Percentiles rank a stretch among this genome's conserved stretches.
Conservation (phyloP, 2,113 vertebrate species). For the Merops nubicus region DNA sequence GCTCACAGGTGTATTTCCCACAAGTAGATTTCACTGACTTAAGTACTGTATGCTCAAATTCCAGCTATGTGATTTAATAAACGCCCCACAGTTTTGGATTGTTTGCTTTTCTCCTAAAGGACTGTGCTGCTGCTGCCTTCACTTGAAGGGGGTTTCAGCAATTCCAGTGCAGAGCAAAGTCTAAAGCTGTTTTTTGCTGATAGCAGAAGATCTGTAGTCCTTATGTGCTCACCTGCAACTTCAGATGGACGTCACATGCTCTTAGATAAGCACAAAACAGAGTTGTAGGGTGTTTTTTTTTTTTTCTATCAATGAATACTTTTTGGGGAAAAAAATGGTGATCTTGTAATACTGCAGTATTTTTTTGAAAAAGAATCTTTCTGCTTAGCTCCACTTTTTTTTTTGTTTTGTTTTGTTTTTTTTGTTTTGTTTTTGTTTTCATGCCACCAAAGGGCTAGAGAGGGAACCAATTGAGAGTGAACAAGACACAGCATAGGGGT, state of each 20-base stretch:
- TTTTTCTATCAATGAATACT: neutral
- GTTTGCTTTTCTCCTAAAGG: neutral
- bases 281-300: neutral
- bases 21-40: neutral
- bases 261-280: neutral
- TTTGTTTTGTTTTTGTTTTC: neutral
- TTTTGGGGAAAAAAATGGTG: rapidly evolving
- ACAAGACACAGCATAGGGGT: neutral
- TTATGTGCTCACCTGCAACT: neutral
- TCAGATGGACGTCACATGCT: neutral
- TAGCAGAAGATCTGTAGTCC: neutral
- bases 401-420: too few relatives aligned
- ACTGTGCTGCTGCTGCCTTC: neutral
- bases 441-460: neutral
- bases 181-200: neutral
- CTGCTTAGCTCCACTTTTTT: neutral
- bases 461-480: neutral
- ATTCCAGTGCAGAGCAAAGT: neutral
- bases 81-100: neutral
- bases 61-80: neutral
- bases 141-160: neutral
- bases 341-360: neutral
- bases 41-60: neutral
- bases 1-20: neutral
- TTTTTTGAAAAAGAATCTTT: neutral